Evolutionary conservation across 2,113 vertebrate species (phyloP), one percentile per base, ranked within the genome.

Genomic region (Platysteira castanea): DNA sequence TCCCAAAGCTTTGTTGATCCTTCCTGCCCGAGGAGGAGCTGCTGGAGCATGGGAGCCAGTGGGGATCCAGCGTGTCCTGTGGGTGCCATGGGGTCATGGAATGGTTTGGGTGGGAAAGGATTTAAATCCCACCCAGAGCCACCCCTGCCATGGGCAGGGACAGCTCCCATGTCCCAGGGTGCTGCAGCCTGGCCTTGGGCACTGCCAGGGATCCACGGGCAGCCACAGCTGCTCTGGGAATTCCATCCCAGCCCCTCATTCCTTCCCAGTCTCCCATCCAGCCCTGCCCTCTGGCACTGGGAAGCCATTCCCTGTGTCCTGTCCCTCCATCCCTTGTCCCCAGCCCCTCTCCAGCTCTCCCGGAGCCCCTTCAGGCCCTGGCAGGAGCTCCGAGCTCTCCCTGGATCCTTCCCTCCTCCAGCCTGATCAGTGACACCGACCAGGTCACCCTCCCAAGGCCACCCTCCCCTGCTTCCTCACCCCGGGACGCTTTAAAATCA

Each of bases 31-130:
- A 37, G 1, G 74, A 44, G 63, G 68, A 84, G 69, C 26, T n/a
- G 39, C 47, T 60, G 70, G 75, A 2, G 19, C 0, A 0, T 2
- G 6, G 79, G 37, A 52, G 9, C 12, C 2, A 1, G 20, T 0
- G 23, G 39, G 57, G 47, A 49, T 7, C 2, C 3, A 0, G 76
- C 0, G 54, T 0, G 3, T 76, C 78, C 81, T 33, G 3, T 7
- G 5, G 1, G 28, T 0, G 7, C 9, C 23, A 4, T 3, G 27
- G 49, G 41, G 11, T 47, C 23, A 0, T 3, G 52, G 77, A 10
- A 52, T 59, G 46, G 53, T 3, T 46, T 30, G 77, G 46, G 10
- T 39, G 13, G 60, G 39, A 46, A 52, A 20, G 42, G 24, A 59
- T 9, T 81, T 20, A 33, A 65, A 59, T 10, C 7, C n/a, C 60